A percentile compares a stretch with the other conserved stretches of the same genome.
phyloP scores from a whole-genome alignment of 2,113 vertebrate species.

The Drymodes brunneopygia region DNA sequence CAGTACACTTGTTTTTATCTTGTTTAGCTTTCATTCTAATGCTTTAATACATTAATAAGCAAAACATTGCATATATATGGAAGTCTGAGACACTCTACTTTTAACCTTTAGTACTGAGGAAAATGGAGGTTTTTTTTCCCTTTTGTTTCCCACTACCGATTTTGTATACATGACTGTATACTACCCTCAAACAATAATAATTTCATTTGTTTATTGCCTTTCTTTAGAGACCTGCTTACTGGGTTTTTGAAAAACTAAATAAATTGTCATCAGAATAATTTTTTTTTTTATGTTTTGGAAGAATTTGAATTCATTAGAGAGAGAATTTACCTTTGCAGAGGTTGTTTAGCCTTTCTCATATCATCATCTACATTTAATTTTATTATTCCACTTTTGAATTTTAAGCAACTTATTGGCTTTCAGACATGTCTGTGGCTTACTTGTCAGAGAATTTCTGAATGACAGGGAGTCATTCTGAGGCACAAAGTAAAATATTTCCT shows the following conservation, averaged over 20 bases:
- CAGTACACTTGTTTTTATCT: background rate
- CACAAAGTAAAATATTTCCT: background rate
- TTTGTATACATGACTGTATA: fast-evolving
- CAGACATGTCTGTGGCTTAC: background rate
- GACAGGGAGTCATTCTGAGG: background rate
- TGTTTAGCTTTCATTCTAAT: background rate
- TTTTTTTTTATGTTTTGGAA: background rate
- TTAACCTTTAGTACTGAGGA: background rate
- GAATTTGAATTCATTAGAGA: background rate
- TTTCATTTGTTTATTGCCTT: background rate
- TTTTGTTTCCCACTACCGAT: background rate
- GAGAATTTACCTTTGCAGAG: background rate
- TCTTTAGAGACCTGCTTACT: background rate
- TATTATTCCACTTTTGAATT: background rate
- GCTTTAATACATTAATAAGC: background rate
- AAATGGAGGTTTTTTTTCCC: background rate
- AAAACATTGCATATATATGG: background rate
- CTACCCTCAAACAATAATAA: background rate
- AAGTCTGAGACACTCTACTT: background rate
- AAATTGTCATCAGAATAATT: background rate
- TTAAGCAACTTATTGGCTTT: background rate
- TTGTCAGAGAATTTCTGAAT: background rate
- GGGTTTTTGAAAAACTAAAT: background rate
- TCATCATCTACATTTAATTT: background rate
- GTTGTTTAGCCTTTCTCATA: background rate